Evolutionary conservation across 23 tunicate genomes (phyloP), one percentile per base, ranked within the genome.

Genomic region (Ascidia mentula): DNA sequence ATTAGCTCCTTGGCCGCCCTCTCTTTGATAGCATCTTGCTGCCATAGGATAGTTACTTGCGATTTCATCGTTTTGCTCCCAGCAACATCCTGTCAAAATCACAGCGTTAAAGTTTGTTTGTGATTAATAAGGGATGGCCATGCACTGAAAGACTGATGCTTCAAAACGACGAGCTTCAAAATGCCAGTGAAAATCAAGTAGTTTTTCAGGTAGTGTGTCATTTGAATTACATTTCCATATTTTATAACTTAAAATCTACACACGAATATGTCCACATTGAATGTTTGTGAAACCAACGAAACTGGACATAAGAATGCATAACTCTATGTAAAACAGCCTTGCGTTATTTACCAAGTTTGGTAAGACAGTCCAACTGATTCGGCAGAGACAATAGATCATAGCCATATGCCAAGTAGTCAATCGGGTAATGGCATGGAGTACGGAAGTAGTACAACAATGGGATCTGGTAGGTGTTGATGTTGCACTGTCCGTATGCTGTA

Each of bases 1-100:
- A n/a, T n/a, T n/a, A 5, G 65, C 13, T 6, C 13, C 13, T 9
- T 53, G 65, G 12, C 98, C 98, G 28, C 79, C 93, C 60, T 79
- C 87, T 6, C 98, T 71, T 32, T 61, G 65, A 73, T 95, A 95
- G 42, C 99, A 95, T 87, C 90, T 74, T 45, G 96, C 86, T 0
- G 74, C 18, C n/a, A 38, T 69, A 18, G 96, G 96, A 72, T 79
- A 91, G 83, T 77, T 53, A 0, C 77, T 59, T 0, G 77, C 84
- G 7, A 96, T 86, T 36, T 60, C 79, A 8, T 96, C 97, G 65
- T 96, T 69, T 40, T 80, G 85, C 80, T 96, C 99, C 46, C 75
- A 96, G 77, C 99, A 96, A 76, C 99, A 96, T 33, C 97, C 98
- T 92, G 40, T 24, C 22, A n/a, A n/a, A n/a, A n/a, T n/a, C n/a